Evolutionary conservation across 2,797 vertebrate species (phyloP).

Genomic region (Bradypus variegatus): DNA sequence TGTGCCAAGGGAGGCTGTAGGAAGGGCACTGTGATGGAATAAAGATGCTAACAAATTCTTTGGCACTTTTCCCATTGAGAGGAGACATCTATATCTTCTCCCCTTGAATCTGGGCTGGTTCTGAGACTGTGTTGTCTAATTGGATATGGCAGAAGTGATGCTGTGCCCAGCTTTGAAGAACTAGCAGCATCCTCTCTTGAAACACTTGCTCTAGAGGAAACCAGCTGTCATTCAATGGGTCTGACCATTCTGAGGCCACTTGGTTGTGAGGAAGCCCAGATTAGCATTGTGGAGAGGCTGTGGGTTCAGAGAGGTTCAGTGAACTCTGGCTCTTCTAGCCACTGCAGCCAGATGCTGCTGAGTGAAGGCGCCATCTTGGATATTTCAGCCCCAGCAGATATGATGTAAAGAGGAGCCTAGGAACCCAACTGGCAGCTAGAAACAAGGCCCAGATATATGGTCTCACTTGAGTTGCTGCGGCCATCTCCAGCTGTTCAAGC

Average conservation of each 20-base stretch:
- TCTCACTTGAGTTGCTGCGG: neutral
- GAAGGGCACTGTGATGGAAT: neutral
- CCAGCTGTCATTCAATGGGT: neutral
- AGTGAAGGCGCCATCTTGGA: neutral
- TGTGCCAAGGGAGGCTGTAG: neutral
- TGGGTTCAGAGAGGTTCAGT: neutral
- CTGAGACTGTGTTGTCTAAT: neutral
- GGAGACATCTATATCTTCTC: neutral
- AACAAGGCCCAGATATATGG: neutral
- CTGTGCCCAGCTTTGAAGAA: neutral
- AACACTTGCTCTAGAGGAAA: neutral
- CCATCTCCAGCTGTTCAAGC: neutral
- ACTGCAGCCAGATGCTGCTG: neutral
- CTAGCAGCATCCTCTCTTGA: neutral
- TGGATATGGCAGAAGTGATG: neutral
- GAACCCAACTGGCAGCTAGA: neutral
- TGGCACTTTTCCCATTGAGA: neutral
- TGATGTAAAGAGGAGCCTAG: neutral
- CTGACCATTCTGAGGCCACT: neutral
- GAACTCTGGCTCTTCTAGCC: neutral
- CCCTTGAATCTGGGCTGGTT: neutral
- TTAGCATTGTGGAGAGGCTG: neutral
- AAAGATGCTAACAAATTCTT: neutral
- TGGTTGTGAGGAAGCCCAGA: neutral
- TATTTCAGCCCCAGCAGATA: neutral